Base-by-base conservation (phyloP, 2,113 vertebrate species). In the Charadrius vociferus region DNA sequence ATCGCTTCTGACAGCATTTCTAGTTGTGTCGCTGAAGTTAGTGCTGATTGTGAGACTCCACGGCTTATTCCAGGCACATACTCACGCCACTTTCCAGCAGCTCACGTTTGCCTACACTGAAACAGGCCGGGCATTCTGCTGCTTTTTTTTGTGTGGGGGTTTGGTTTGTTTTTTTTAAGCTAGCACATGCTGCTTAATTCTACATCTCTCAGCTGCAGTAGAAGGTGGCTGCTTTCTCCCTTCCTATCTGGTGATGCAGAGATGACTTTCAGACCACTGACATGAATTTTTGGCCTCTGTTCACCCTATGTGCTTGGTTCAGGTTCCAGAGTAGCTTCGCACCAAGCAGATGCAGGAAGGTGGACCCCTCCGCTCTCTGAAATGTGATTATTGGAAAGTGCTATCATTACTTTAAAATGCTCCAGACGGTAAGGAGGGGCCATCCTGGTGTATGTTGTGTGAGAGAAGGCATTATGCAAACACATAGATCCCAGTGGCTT, bases 11-110 rank as follows among this genome's bases (percentile, higher is more conserved):
- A 73, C 88, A 86, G 61, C 47, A 1, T 39, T 62, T 47, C 66
- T 52, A 9, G 58, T 53, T 75, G 66, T 91, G 23, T 39, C 7
- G 2, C 74, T 66, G 67, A 43, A 81, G 89, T 93, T 20, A 79
- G 70, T 84, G 77, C 89, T 79, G 80, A 56, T 58, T 73, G 94
- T 82, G 94, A 94, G 89, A 50, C 66, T 68, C 50, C 49, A 8
- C 73, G 93, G 94, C 71, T 71, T 45, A 95, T 95, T 97, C 97
- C 71, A 59, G 71, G 81, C 95, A 95, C 93, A 87, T 80, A 7
- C 56, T 84, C 63, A 3, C 49, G 13, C 80, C 27, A 10, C 86
- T 80, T 63, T 67, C 77, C 92, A 83, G 87, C 79, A 95, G 92
- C 84, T 89, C 93, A 52, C 36, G 8, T 97, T 94, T 70, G 47